Base-by-base conservation (phyloP, 2,797 vertebrate genomes). In the Phrynocephalus guinanensis region DNA sequence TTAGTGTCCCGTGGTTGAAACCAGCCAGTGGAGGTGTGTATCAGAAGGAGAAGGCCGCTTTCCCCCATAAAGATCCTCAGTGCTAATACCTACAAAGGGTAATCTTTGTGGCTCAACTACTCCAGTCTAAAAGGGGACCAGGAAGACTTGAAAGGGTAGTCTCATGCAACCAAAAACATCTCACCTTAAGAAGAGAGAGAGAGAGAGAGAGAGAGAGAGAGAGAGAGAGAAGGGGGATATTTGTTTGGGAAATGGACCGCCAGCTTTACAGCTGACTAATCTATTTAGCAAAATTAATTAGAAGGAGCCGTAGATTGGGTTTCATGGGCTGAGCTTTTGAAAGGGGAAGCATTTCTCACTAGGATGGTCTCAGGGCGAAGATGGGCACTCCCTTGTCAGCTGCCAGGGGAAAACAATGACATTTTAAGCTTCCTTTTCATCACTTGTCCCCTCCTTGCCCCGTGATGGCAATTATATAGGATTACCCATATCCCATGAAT, bases 271-370 rank as follows among this genome's bases (percentile, higher is more conserved):
- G 94, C 93, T 95, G 94, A 91, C 90, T 95, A 94, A 96, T 96
- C 95, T 95, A 93, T 96, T 96, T 95, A 94, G 88, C 81, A 92
- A 95, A 96, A 96, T 95, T 96, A 96, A 96, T 95, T 94, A 95
- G 95, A 93, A 88, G 87, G 91, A 84, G 89, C 79, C 81, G 1
- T 10, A 89, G 96, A 95, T 96, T 96, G 95, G 94, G 93, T 96
- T 96, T 95, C 96, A 93, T 94, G 93, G 92, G 90, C 93, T 81
- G 26, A 79, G 93, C 91, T 95, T 95, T 95, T 93, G 91, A 93
- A 95, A 94, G 92, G 94, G 93, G 94, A 94, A 92, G 93, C 94
- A 95, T 94, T 94, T 92, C 92, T 92, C 92, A 84, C 91, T 89
- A 90, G 93, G 96, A 96, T 94, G 94, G 88, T 93, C 87, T 94